Conservation (phyloP, 1,140 invertebrate species). For the Dinothrombium tinctorium region DNA sequence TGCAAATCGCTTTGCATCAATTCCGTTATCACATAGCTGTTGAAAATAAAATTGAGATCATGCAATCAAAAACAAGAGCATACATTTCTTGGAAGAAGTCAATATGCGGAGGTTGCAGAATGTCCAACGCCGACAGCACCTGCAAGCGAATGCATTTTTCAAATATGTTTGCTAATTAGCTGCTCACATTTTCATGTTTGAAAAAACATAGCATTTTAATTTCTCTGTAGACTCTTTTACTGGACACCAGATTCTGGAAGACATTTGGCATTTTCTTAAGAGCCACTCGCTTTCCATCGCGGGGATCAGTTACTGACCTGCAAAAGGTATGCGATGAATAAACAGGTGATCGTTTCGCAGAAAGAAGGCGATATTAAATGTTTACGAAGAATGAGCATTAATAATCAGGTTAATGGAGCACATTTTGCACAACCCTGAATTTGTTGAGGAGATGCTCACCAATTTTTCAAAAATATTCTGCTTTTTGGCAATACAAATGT, state of each 20-base stretch:
- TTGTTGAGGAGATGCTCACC: no score
- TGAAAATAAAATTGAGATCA: constrained; percentile 14
- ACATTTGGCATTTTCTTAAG: constrained; percentile 99
- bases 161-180: no score
- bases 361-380: constrained; percentile 9
- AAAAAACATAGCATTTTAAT: constrained; percentile 98
- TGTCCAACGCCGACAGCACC: constrained; percentile 84
- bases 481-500: no score
- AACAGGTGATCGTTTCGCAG: no score
- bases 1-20: constrained; percentile 97
- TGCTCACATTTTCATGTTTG: constrained; percentile 95
- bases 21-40: constrained; percentile 96
- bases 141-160: constrained; percentile 31
- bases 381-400: constrained; percentile 8
- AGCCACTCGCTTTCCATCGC: constrained; percentile 85
- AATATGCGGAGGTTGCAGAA: constrained; percentile 82
- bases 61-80: constrained; percentile 37
- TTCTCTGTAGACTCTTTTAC: constrained; percentile 92
- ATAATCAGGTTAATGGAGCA: no score
- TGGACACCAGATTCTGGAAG: constrained; percentile 95
- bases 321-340: no score
- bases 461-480: no score
- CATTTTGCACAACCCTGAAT: no score
- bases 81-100: constrained; percentile 99
- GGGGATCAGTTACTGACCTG: constrained; percentile 98